Evolutionary conservation across 2,797 vertebrate genomes (phyloP), one percentile per base, ranked within the genome.

Genomic region (Eutrigla gurnardus): DNA sequence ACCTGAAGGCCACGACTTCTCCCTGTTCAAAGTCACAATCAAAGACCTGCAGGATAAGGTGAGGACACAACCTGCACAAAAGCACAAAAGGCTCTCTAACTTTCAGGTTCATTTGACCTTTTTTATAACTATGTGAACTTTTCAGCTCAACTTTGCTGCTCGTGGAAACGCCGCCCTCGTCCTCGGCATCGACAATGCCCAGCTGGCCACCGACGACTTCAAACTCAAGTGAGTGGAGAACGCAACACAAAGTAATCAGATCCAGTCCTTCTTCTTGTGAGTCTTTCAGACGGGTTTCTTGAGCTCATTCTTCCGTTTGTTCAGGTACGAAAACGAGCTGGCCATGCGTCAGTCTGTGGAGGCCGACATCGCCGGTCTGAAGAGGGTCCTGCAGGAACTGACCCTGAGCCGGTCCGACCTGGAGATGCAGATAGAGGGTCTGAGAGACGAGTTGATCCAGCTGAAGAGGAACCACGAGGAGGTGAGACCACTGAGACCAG

Each of bases 381-480:
- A 90, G 76, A 88, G 84, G 25, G 86, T 98, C 36, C 89, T 96
- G 60, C 96, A 96, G 0, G 96, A 97, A 8, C 82, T 97, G 83
- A 96, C 93, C 11, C 15, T 97, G 81, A 73, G 85, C 5, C 93
- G 92, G 3, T 82, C 94, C 0, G 95, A 97, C 65, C 75, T 96
- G 90, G 94, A 95, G 88, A 80, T 95, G 86, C 95, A 98, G 89
- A 91, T 97, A 0, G 96, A 98, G 71, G 84, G 42, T 2, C 86
- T 97, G 73, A 94, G 59, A 0, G 96, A 97, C 52, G 97, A 98
- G 52, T 84, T 97, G 52, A 92, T 91, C 71, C 93, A 89, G 46
- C 91, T 97, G 58, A 97, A 93, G 85, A 97, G 93, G 91, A 97
- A 94, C 81, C 97, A 98, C 0, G 93, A 96, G 70, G 97, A 98